Conservation (phyloP, 2,888 invertebrate species). For the Eupithecia inturbata region DNA sequence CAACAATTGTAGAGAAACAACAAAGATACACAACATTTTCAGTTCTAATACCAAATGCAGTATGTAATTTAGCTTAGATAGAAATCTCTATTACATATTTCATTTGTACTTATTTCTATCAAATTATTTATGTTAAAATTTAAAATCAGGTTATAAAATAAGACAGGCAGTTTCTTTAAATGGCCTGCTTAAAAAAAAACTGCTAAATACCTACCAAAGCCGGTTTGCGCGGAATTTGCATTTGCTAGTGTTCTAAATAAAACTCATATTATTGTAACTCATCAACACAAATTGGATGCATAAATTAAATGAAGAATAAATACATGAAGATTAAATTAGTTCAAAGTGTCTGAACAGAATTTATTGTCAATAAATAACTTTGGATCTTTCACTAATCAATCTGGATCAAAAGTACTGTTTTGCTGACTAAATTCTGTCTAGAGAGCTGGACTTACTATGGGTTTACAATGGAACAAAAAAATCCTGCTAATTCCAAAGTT, state of each 20-base stretch:
- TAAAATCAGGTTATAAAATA: conserved; percentile 26
- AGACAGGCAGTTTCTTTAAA: conserved; percentile 29
- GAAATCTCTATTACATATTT: conserved; percentile 22
- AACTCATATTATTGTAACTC: not conserved
- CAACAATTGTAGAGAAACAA: conserved; percentile 13
- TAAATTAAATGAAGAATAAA: not conserved
- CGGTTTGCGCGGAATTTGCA: not conserved
- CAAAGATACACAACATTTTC: conserved; percentile 18
- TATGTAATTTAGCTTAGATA: conserved; percentile 16
- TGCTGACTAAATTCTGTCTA: not conserved
- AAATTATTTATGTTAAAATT: conserved; percentile 19
- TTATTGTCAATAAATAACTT: not conserved
- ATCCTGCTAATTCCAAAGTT: not conserved
- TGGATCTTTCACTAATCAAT: not conserved
- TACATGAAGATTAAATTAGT: not conserved
- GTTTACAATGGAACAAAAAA: not conserved
- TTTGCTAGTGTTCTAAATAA: not conserved
- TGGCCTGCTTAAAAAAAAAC: conserved; percentile 41
- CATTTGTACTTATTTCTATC: conserved; percentile 21
- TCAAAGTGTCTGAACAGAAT: not conserved
- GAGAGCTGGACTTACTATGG: not conserved
- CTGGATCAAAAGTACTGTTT: not conserved
- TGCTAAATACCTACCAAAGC: conserved; percentile 17
- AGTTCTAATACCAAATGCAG: conserved; percentile 21
- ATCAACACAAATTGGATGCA: not conserved